Percentiles rank a stretch among this genome's conserved stretches.
Conservation (phyloP, 1,140 invertebrate species). For the Platyscapa corneri region DNA sequence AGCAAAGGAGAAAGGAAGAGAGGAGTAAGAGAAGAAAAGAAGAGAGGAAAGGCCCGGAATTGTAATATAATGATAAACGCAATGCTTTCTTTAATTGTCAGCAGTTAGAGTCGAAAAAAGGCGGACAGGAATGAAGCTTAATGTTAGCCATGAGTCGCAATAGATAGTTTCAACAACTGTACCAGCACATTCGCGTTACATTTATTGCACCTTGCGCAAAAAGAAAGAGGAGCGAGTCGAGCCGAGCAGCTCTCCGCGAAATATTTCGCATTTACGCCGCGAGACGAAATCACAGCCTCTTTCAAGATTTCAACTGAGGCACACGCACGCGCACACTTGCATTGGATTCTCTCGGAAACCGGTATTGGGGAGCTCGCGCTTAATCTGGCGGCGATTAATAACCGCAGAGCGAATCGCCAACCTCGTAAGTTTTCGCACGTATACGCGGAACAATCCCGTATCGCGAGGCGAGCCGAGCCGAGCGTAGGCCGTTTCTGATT, state of each 20-base stretch:
- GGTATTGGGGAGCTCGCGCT: slow-evolving; percentile 62
- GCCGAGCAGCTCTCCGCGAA: not conserved
- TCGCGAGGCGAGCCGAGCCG: not conserved
- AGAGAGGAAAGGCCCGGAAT: too few species aligned
- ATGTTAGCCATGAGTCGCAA: not conserved
- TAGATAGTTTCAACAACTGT: not conserved
- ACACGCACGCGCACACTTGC: not conserved
- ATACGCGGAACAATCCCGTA: slow-evolving; percentile 16
- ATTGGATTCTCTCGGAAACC: slow-evolving; percentile 64
- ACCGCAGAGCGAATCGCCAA: slow-evolving; percentile 60
- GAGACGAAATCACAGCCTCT: slow-evolving; percentile 16
- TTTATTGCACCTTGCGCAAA: not conserved
- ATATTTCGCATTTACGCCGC: not conserved
- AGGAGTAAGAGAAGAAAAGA: too few species aligned
- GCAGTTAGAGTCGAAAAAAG: not conserved
- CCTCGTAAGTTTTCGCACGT: slow-evolving; percentile 59
- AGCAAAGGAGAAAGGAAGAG: too few species aligned
- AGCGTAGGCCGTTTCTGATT: slow-evolving; percentile 36
- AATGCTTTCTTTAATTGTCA: not conserved
- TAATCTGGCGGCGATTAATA: slow-evolving; percentile 67
- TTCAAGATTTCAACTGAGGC: slow-evolving; percentile 19
- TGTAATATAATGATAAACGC: too few species aligned
- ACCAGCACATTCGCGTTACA: not conserved
- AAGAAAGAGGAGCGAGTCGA: not conserved
- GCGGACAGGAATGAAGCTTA: not conserved